Conservation (phyloP, 1,140 invertebrate genomes). For the Helicoverpa armigera region DNA sequence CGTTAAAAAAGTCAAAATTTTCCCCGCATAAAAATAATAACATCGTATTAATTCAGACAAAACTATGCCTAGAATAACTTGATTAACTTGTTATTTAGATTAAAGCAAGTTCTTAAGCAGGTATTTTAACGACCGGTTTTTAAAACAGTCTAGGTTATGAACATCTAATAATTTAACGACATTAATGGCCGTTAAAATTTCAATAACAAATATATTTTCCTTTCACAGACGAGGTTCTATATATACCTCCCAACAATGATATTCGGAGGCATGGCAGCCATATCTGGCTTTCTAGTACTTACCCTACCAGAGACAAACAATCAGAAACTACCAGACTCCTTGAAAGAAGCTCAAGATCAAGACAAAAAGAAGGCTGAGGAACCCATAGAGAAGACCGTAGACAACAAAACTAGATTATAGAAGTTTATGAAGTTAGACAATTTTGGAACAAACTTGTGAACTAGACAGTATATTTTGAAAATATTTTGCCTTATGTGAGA, state of each 20-base stretch:
- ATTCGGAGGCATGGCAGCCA: conserved; percentile 89
- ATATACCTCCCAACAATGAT: conserved; percentile 89
- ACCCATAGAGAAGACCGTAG: conserved; percentile 54
- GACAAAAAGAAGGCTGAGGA: conserved; percentile 59
- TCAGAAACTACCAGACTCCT: conserved; percentile 89
- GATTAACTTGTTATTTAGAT: no score
- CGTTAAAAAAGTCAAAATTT: no score
- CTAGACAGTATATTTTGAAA: neutral
- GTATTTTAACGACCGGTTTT: no score
- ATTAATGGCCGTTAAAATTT: neutral
- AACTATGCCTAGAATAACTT: no score
- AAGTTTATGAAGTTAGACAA: conserved; percentile 17
- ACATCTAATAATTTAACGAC: no score
- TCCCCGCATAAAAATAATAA: no score
- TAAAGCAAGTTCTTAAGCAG: no score
- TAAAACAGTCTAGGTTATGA: no score
- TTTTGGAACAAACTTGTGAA: conserved; percentile 34
- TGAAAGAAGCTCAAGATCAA: conserved; percentile 88
- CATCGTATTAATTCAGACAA: no score
- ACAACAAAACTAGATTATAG: conserved; percentile 63
- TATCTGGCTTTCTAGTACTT: conserved; percentile 88
- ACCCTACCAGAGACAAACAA: conserved; percentile 90
- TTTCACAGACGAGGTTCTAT: conserved; percentile 71
- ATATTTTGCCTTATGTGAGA: neutral
- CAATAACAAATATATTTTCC: neutral